Evolutionary conservation across 2,113 vertebrate species (phyloP), one percentile per base, ranked within the genome.

Genomic region (Clarias gariepinus): DNA sequence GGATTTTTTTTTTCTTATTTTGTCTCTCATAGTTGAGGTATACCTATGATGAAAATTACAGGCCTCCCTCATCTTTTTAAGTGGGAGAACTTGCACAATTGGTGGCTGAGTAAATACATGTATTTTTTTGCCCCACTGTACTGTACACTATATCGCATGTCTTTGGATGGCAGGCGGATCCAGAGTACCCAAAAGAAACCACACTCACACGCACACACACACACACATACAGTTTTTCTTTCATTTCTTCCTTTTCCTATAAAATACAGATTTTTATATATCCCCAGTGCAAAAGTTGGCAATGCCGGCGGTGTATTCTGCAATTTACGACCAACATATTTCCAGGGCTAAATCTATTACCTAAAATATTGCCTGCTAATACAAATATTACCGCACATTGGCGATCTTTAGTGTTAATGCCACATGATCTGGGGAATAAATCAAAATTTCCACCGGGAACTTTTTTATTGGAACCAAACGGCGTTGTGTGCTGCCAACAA

Each of bases 391-490:
- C 41, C 19, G 13, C 30, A 81, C 36, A 30, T 61, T 81, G 57
- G 57, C 57, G 61, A 60, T 36, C 57, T 81, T 81, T 41, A 60
- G 57, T 12, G 21, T 61, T 21, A 61, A 81, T 81, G 19, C 18
- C 11, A 36, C 60, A 60, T 81, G 30, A 81, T 36, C 57, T 61
- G 11, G 12, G 4, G 19, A 61, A 81, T 61, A 41, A 61, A 81
- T 81, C 57, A 60, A 58, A 47, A 73, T 57, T 78, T 82, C 81
- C 69, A 63, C 58, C 23, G 68, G 25, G 63, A 88, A 82, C 36
- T 85, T 88, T 82, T 80, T 23, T 83, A 79, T 68, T 86, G 63
- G 81, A 82, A 55, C 69, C 78, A 84, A 81, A 28, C 36, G 69
- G 7, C 82, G 63, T 61, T 7, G 33, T 63, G 77, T 60, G 61